A percentile compares a stretch with the other conserved stretches of the same genome.
Conservation (phyloP, 1,140 invertebrate species). For the Heterodera schachtii region DNA sequence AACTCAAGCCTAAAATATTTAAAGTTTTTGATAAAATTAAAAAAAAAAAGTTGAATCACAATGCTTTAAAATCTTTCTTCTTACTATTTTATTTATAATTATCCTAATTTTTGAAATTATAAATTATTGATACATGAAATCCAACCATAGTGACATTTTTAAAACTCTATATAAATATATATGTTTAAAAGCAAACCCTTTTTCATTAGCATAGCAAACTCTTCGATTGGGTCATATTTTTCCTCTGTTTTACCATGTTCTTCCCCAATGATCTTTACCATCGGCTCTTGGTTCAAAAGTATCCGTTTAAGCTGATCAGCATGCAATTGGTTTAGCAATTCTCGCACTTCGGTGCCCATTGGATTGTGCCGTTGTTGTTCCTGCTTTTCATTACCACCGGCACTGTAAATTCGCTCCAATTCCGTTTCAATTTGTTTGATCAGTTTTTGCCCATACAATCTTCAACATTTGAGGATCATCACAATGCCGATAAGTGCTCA, state of each 20-base stretch:
- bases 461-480: not conserved
- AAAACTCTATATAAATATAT: too few species aligned
- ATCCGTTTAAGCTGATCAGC: not conserved
- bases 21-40: too few species aligned
- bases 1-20: not conserved
- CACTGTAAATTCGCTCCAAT: not conserved
- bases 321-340: not conserved
- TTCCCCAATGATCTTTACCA: not conserved
- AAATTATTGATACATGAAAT: too few species aligned
- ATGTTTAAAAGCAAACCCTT: too few species aligned
- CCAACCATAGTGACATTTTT: too few species aligned
- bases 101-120: too few species aligned
- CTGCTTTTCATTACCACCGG: not conserved
- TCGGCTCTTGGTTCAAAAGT: not conserved
- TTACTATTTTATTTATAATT: too few species aligned
- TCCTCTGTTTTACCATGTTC: not conserved
- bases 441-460: not conserved
- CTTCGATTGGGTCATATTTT: not conserved
- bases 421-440: not conserved
- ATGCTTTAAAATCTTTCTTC: too few species aligned
- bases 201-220: not conserved
- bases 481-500: not conserved
- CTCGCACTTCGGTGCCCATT: not conserved
- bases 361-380: not conserved
- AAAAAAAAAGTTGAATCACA: too few species aligned